Evolutionary conservation across 2,888 invertebrate species (phyloP).

Genomic region (Scelioninae gen. 1): DNA sequence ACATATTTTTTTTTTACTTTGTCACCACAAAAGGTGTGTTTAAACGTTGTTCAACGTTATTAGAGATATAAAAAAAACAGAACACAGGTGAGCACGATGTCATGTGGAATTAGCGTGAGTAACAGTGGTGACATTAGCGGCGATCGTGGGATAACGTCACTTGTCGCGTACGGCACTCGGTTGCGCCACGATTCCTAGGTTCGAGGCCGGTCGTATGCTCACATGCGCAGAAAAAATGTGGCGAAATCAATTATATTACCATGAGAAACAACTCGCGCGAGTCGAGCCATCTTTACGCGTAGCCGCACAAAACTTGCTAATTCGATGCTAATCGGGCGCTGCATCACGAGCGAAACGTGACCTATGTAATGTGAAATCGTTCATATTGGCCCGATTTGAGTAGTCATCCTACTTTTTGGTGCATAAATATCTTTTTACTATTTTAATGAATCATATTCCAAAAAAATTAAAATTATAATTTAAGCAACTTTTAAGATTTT

Average conservation of each 20-base stretch:
- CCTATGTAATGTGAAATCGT: no score
- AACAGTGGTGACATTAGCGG: slow-evolving; percentile 62
- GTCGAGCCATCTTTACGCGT: slow-evolving; percentile 42
- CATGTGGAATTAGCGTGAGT: slow-evolving; percentile 61
- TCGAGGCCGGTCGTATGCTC: slow-evolving; percentile 79
- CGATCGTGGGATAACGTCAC: slow-evolving; percentile 74
- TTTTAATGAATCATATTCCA: no score
- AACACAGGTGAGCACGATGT: slow-evolving; percentile 46
- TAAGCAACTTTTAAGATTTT: no score
- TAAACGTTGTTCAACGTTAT: slow-evolving; percentile 7
- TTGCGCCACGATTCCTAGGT: slow-evolving; percentile 78
- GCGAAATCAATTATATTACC: slow-evolving; percentile 66
- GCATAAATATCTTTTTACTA: no score
- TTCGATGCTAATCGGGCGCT: slow-evolving; percentile 48
- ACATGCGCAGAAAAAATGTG: slow-evolving; percentile 69
- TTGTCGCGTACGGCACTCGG: slow-evolving; percentile 71
- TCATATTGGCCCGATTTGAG: no score
- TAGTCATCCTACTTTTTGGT: no score
- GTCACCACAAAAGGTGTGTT: no score
- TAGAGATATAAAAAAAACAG: slow-evolving; percentile 27
- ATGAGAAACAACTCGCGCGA: slow-evolving; percentile 54
- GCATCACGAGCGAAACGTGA: slow-evolving; percentile 39
- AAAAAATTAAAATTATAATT: no score
- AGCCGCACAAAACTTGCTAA: slow-evolving; percentile 46
- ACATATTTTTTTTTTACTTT: no score